Base-by-base conservation (phyloP, 2,797 vertebrate genomes). In the Melanotaenia pygmaea region DNA sequence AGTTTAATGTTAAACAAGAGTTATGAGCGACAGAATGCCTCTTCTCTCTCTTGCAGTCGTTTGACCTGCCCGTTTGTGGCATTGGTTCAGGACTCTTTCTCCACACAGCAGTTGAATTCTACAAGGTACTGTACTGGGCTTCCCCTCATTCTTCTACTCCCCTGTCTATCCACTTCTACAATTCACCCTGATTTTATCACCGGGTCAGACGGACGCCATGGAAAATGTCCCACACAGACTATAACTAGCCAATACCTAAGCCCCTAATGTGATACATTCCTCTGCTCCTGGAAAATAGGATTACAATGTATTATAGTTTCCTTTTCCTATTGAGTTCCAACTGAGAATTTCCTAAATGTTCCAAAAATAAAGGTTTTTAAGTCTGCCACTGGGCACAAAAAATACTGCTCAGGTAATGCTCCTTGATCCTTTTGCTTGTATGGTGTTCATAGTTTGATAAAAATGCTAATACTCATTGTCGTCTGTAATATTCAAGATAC, bases 101-200 rank as follows among this genome's bases (percentile, higher is more conserved):
- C 78, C 64, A 79, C 91, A 87, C 88, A 90, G 47, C 84, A 86
- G 76, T 82, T 93, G 70, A 93, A 91, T 90, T 92, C 87, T 79
- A 80, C 61, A 76, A 89, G 86, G 85, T 87, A 91, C 89, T 82
- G 87, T 86, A 85, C 72, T 70, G 59, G 66, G 78, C 72, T 67
- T 72, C 28, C 28, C 3, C 2, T 72, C 64, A 62, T 56, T 59
- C 20, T 72, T 70, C 56, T 32, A 14, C 63, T 64, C 30, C 38
- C 4, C 9, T 40, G n/a, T n/a, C 35, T 73, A 50, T 72, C 38
- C 38, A 67, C 24, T 12, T 81, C n/a, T 53, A 37, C 54, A 69
- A 37, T 56, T 16, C 58, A 13, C 28, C 63, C 69, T 62, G 67
- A 76, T 82, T 14, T 56, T 67, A 73, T 83, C 70, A 68, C 26